Conservation (phyloP, 2,797 vertebrate genomes). For the Coregonus ussuriensis region DNA sequence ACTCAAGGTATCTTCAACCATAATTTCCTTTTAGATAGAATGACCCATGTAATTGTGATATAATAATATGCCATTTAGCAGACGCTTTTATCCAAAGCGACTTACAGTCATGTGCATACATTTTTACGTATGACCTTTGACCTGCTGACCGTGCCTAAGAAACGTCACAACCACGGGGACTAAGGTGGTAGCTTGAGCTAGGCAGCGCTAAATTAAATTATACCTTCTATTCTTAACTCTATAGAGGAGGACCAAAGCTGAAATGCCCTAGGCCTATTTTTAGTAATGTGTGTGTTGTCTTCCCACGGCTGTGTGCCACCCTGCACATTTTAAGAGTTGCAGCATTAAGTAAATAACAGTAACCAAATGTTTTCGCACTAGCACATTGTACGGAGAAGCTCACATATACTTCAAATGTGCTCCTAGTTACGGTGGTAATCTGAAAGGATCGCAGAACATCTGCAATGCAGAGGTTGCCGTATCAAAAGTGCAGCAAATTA, state of each 20-base stretch:
- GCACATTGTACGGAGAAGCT: slow-evolving; percentile 24
- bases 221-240: slow-evolving; percentile 7
- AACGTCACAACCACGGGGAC: slow-evolving; percentile 35
- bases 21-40: slow-evolving; percentile 24
- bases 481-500: slow-evolving; percentile 57
- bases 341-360: slow-evolving; percentile 33
- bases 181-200: slow-evolving; percentile 11
- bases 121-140: slow-evolving; percentile 22
- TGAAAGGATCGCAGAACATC: slow-evolving; percentile 36
- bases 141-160: slow-evolving; percentile 29
- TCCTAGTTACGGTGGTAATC: slow-evolving; percentile 47
- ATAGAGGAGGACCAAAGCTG: not conserved
- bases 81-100: too few relatives aligned
- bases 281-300: not conserved
- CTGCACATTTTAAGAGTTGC: slow-evolving; percentile 18
- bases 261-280: slow-evolving; percentile 1
- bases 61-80: too few relatives aligned
- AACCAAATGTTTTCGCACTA: slow-evolving; percentile 24
- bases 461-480: slow-evolving; percentile 43
- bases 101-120: too few relatives aligned
- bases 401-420: slow-evolving; percentile 45
- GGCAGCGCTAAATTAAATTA: slow-evolving; percentile 15
- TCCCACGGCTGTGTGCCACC: slow-evolving; percentile 14
- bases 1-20: slow-evolving; percentile 20
- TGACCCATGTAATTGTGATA: too few relatives aligned